Conservation (phyloP, 2,888 invertebrate genomes). For the Apodemia duryi region DNA sequence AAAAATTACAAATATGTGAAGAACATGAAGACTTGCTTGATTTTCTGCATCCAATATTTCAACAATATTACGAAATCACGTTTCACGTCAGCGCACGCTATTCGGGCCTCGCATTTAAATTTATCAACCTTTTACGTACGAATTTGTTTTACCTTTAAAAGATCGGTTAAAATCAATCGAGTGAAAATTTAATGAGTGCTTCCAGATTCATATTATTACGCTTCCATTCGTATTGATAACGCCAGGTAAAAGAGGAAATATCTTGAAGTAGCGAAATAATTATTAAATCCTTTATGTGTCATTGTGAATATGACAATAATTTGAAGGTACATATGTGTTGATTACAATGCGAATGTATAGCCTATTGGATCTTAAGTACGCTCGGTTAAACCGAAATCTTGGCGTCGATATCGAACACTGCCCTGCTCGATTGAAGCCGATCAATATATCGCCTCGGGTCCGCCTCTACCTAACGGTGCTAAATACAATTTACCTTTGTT, state of each 20-base stretch:
- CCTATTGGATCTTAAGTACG: conserved; percentile 57
- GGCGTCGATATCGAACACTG: conserved; percentile 39
- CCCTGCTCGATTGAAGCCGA: conserved; percentile 50
- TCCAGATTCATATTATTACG: conserved; percentile 43
- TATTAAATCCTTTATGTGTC: conserved; percentile 73
- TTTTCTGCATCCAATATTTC: conserved; percentile 24
- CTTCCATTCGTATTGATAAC: conserved; percentile 51
- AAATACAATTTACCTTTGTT: conserved; percentile 80
- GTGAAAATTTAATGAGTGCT: conserved; percentile 74
- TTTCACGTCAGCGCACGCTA: conserved; percentile 20
- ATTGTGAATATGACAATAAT: conserved; percentile 55
- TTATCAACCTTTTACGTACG: conserved; percentile 28
- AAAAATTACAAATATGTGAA: conserved; percentile 20
- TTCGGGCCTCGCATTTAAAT: conserved; percentile 26
- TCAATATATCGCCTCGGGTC: conserved; percentile 64
- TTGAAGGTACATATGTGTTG: conserved; percentile 43
- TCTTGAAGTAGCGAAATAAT: conserved; percentile 67
- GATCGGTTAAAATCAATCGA: conserved; percentile 40
- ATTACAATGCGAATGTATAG: conserved; percentile 41
- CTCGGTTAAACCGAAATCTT: conserved; percentile 61
- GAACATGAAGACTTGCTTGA: conserved; percentile 22
- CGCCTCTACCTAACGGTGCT: conserved; percentile 63
- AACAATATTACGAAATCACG: conserved; percentile 24
- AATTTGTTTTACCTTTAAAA: conserved; percentile 27
- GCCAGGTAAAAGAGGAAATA: conserved; percentile 55